Conservation (phyloP, 1,140 invertebrate species). For the Penaeus indicus region DNA sequence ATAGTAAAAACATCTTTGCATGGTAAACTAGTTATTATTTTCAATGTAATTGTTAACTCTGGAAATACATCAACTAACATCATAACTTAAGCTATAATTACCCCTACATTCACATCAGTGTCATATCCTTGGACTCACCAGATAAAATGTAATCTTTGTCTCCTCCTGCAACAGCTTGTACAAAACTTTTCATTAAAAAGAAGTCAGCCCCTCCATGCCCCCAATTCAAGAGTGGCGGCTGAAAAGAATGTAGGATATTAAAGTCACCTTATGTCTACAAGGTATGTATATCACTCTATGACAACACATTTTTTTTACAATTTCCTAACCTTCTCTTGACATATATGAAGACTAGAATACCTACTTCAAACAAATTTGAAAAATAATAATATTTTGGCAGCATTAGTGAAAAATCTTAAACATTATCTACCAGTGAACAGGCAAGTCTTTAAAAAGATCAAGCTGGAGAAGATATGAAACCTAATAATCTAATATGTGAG, state of each 20-base stretch:
- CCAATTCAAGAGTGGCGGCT: conserved; percentile 38
- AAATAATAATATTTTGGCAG: no score
- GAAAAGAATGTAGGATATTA: not conserved
- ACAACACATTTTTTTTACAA: not conserved
- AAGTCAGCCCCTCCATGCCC: conserved; percentile 72
- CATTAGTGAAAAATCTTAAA: no score
- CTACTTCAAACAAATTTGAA: no score
- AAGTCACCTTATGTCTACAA: not conserved
- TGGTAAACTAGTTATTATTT: no score
- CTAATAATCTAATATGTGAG: no score
- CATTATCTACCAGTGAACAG: no score
- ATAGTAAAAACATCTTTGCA: no score
- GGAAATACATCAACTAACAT: not conserved
- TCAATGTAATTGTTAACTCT: no score
- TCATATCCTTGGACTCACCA: conserved; percentile 27
- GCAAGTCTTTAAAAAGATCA: not conserved
- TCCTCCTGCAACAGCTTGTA: conserved; percentile 68
- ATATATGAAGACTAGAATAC: no score
- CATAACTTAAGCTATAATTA: not conserved
- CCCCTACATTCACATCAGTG: not conserved
- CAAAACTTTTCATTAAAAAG: conserved; percentile 70
- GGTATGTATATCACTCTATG: not conserved
- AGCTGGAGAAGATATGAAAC: not conserved
- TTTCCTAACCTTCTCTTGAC: no score
- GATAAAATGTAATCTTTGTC: conserved; percentile 64